Base-by-base conservation (phyloP, 2,797 vertebrate species). In the Fringilla coelebs region DNA sequence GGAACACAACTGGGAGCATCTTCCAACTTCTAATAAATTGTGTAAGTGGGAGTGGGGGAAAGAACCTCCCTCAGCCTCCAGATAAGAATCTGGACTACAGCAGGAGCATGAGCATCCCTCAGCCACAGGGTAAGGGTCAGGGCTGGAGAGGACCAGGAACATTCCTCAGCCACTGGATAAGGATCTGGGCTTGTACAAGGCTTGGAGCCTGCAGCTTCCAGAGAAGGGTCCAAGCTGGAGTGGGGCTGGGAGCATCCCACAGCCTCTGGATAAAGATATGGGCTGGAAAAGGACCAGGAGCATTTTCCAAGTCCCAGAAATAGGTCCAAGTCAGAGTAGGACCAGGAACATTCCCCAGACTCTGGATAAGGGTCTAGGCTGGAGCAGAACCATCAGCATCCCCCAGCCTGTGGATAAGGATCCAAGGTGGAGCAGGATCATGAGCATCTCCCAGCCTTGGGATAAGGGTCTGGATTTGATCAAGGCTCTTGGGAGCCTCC, bases 401-500 rank as follows among this genome's bases (percentile, higher is more conserved):
- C 34, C 24, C 34, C n/a, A 36, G 34, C 34, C 34, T 45, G 17
- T 10, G 36, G 70, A 66, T 51, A 92, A 95, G 8, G 13, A 5
- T 78, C 26, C 6, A 7, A 7, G 36, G 14, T 41, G 36, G 7
- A 31, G 11, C 21, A 51, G 54, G 22, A 51, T 1, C 2, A 1
- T 3, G n/a, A 74, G 15, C 98, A 58, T 98, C 98, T 74, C 98
- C 96, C 94, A 98, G 98, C 97, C 98, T 97, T 75, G 22, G 25
- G 62, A 70, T 46, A 93, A 96, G 60, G 54, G 11, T 89, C 72
- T 10, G 14, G 10, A 26, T 6, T 55, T 43, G n/a, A 14, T 29
- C 9, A 25, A 58, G 28, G 29, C 17, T 75, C 71, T 51, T 62
- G 31, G 43, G 28, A 62, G 2, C 98, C 46, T 98, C 63, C 71